Base-by-base conservation (phyloP, 2,113 vertebrate species). In the Chitala chitala region DNA sequence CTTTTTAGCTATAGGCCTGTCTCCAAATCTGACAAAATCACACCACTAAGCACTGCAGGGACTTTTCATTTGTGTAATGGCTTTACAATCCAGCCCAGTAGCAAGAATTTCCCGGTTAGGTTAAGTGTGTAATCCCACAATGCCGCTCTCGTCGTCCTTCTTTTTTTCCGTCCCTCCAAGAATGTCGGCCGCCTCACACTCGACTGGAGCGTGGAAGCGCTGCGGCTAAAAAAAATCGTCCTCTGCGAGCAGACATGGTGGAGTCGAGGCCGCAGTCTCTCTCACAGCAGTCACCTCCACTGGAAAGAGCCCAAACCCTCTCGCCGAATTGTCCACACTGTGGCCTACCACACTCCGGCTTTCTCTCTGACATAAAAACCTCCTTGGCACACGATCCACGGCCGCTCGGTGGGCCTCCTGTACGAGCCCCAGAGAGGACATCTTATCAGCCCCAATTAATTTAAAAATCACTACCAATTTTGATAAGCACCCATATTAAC, bases 61-160 rank as follows among this genome's bases (percentile, higher is more conserved):
- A 58, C 59, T 79, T 63, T 76, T n/a, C 51, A 82, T 79, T 79
- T 77, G 68, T 22, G 66, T 81, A 79, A 81, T 79, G 76, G 76
- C 38, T 69, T 40, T 78, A 10, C 76, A 76, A 78, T 72, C 74
- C 69, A 75, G 33, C 44, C 46, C 31, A 46, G 58, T 68, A 75
- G 73, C 65, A 79, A 77, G 42, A 73, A 29, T 17, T 50, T 31
- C 61, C 54, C 73, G 64, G 75, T 82, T 74, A 74, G 72, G 76
- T 74, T 71, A 78, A 79, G 78, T 76, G 66, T 77, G 76, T 76
- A 82, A 78, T 66, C 61, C 68, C 38, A 46, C 70, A 69, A 79
- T 75, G 58, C 65, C 44, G 22, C 74, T 63, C 71, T 66, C 74
- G 68, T 36, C 54, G 54, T 75, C 71, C 42, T 48, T 66, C 44